These are phyloP conservation scores for Aphidoletes aphidimyza DNA, from an alignment of 2,888 invertebrate genomes.

Conservation along the genomic window DNA sequence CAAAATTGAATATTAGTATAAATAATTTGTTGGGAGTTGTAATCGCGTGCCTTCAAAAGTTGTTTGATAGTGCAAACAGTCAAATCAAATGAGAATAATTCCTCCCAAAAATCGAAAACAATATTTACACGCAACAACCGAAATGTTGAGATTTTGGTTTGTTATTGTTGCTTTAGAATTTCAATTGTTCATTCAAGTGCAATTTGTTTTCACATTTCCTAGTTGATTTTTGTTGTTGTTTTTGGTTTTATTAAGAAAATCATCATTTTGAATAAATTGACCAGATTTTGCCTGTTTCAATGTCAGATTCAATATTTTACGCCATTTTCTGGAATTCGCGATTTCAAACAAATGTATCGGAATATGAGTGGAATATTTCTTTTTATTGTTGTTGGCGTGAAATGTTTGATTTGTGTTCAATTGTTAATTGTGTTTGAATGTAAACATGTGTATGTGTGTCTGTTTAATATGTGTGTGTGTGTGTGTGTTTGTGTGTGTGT, in stretches of 20 bases:
- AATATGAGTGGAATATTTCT: conserved; percentile 5
- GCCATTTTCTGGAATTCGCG: background rate
- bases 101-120: too few relatives aligned
- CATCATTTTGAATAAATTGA: background rate
- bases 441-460: background rate
- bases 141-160: background rate
- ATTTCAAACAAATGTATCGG: background rate
- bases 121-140: background rate
- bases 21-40: background rate
- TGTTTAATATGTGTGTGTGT: background rate
- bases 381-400: background rate
- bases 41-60: conserved; percentile 11
- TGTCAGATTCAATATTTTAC: background rate
- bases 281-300: conserved; percentile 1
- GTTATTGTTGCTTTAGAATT: too few relatives aligned
- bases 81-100: background rate
- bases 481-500: background rate
- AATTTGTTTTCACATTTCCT: too few relatives aligned
- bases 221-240: too few relatives aligned
- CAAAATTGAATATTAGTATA: background rate
- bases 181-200: too few relatives aligned
- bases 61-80: background rate
- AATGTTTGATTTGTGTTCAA: background rate
- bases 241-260: background rate
- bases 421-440: background rate